Percentiles rank a stretch among this genome's conserved stretches.
phyloP scores from a whole-genome alignment of 2,113 vertebrate genomes.

The Brachypodius melanocephalos region DNA sequence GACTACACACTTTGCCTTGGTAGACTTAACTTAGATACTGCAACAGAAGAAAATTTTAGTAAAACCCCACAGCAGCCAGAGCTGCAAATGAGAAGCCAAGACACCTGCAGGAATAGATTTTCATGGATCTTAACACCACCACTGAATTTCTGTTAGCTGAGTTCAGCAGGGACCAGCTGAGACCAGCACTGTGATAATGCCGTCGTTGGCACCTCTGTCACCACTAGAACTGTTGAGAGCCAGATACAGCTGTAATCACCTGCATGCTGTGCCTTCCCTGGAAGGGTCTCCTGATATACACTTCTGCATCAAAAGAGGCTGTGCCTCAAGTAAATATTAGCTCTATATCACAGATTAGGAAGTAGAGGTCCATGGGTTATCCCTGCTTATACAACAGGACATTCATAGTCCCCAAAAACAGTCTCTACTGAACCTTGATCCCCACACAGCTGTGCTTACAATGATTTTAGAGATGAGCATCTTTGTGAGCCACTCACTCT shows the following conservation, averaged over 20 bases:
- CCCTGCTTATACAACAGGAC: background rate
- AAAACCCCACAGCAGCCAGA: background rate
- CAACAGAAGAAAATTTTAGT: background rate
- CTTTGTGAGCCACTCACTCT: background rate
- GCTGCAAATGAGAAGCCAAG: background rate
- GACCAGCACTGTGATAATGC: rapidly evolving
- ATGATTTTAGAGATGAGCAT: background rate
- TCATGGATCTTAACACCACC: background rate
- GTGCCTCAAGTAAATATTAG: background rate
- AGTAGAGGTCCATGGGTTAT: background rate
- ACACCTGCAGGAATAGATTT: background rate
- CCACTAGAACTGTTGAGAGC: background rate
- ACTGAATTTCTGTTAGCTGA: background rate
- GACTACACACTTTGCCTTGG: background rate
- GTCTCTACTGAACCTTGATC: background rate
- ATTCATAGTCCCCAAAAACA: background rate
- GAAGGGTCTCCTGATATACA: background rate
- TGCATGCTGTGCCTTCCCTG: background rate
- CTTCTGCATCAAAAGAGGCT: background rate
- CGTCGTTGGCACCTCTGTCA: rapidly evolving
- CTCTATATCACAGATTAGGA: background rate
- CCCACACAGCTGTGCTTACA: background rate
- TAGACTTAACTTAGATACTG: background rate
- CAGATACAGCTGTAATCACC: background rate
- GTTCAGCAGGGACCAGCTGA: background rate